Conservation (phyloP, 2,797 vertebrate species). For the Anabas testudineus region DNA sequence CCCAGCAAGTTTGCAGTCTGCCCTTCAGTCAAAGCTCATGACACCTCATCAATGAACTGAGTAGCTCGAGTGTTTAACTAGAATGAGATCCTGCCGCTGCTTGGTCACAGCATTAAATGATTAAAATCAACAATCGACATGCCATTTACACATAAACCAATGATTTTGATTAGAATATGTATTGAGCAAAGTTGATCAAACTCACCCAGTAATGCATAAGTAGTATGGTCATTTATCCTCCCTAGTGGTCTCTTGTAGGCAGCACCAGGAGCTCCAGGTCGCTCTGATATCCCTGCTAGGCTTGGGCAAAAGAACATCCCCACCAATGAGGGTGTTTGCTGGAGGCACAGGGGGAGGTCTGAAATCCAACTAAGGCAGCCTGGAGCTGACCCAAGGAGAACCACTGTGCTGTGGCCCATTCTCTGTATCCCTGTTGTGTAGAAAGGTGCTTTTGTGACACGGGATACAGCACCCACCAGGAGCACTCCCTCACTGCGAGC, state of each 20-base stretch:
- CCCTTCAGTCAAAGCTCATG: neutral
- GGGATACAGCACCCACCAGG: constrained; percentile 77
- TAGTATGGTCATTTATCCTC: constrained; percentile 75
- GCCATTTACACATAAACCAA: neutral
- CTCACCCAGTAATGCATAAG: constrained; percentile 76
- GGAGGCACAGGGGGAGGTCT: constrained; percentile 72
- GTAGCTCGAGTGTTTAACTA: neutral
- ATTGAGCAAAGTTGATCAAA: constrained; percentile 29
- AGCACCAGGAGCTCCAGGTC: constrained; percentile 63
- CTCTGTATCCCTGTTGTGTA: constrained; percentile 84
- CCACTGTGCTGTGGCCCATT: constrained; percentile 76
- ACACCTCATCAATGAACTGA: neutral
- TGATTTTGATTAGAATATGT: neutral
- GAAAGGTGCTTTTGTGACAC: constrained; percentile 87
- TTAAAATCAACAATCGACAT: neutral
- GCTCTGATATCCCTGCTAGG: constrained; percentile 74
- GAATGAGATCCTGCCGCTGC: neutral
- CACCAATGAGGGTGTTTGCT: constrained; percentile 71
- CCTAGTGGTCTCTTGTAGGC: constrained; percentile 60
- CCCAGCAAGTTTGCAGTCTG: neutral
- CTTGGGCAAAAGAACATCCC: constrained; percentile 64
- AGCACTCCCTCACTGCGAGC: constrained; percentile 73
- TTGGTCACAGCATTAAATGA: neutral
- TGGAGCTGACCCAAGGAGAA: constrained; percentile 77
- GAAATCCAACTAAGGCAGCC: constrained; percentile 76